Conservation (phyloP, 2,113 vertebrate species). For the Dicaeum eximium region DNA sequence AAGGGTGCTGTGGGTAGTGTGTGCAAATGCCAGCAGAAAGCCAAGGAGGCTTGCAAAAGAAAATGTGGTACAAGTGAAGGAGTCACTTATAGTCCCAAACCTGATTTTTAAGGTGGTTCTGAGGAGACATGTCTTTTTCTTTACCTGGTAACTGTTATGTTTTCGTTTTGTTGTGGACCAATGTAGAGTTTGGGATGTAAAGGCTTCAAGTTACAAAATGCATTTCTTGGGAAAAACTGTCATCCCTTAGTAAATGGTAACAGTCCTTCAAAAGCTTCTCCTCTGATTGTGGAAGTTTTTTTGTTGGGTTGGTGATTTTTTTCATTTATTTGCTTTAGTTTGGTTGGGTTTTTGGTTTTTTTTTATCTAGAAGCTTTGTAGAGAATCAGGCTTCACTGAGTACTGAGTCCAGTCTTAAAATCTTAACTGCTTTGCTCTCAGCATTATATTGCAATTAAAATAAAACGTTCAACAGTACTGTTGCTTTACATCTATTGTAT, state of each 20-base stretch:
- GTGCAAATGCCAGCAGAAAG: not conserved
- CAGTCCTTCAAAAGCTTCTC: not conserved
- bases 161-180: not conserved
- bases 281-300: not conserved
- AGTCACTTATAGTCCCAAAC: not conserved
- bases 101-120: not conserved
- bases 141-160: not conserved
- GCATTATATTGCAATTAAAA: not conserved
- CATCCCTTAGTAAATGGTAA: not conserved
- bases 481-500: not conserved
- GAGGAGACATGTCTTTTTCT: not conserved
- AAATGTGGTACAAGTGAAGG: not conserved
- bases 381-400: not conserved
- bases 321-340: not conserved
- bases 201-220: not conserved
- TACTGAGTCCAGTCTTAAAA: not conserved
- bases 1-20: not conserved
- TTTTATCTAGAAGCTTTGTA: not conserved
- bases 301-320: not conserved
- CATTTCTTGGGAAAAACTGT: not conserved
- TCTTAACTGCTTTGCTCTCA: not conserved
- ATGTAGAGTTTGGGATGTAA: not conserved
- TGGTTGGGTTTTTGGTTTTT: no score
- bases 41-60: not conserved
- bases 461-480: not conserved